These are phyloP conservation scores for Malurus alboscapulatus DNA, from an alignment of 2,113 vertebrate species.

Conservation along the genomic window DNA sequence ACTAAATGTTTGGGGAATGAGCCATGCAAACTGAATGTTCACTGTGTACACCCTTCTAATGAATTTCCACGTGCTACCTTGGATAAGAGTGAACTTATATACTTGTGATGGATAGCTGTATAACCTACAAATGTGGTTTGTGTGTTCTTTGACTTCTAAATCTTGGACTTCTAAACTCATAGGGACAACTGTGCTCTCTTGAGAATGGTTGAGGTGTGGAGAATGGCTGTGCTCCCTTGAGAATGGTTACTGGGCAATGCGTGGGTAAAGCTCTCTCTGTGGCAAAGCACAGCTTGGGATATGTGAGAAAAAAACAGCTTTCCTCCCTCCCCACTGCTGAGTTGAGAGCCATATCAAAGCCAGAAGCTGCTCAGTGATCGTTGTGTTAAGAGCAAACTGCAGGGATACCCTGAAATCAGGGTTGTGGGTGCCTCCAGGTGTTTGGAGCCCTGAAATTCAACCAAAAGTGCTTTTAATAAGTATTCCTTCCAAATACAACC, in stretches of 20 bases:
- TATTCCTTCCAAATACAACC: not conserved
- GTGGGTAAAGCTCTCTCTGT: fast-evolving
- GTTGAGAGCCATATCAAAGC: not conserved
- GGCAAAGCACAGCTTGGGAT: not conserved
- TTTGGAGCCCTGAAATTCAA: not conserved
- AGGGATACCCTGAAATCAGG: not conserved
- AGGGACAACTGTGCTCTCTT: not conserved
- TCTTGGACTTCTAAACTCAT: not conserved
- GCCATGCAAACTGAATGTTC: not conserved
- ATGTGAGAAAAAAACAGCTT: not conserved
- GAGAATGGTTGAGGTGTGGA: not conserved
- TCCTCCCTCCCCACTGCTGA: not conserved
- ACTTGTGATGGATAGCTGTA: not conserved
- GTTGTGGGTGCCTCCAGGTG: not conserved
- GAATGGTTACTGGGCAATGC: fast-evolving
- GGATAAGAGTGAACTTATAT: not conserved
- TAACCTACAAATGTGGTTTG: not conserved
- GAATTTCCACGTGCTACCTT: not conserved
- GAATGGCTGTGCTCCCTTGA: not conserved
- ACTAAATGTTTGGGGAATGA: not conserved
- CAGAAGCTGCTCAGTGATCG: not conserved
- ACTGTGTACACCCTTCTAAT: not conserved
- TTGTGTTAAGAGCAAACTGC: not conserved
- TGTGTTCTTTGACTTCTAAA: not conserved
- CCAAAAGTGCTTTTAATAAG: not conserved